phyloP scores from a whole-genome alignment of 2,113 vertebrate genomes.

The Propithecus coquereli region DNA sequence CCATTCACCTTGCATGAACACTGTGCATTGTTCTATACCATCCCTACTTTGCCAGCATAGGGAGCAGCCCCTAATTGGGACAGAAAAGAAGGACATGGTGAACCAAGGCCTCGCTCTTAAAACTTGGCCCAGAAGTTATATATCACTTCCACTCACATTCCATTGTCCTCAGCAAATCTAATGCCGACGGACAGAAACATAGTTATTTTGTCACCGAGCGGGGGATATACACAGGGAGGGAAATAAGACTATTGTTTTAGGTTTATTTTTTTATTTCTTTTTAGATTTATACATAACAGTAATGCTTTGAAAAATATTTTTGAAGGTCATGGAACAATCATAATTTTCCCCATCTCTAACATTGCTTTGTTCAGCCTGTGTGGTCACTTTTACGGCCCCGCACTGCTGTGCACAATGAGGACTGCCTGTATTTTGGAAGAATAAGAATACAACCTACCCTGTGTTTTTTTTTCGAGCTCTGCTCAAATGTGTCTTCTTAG shows the following conservation, averaged over 20 bases:
- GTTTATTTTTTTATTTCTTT: background rate
- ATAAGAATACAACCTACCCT: background rate
- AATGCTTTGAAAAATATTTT: background rate
- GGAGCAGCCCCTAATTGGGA: background rate
- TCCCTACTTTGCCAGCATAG: background rate
- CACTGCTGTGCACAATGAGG: rapidly evolving
- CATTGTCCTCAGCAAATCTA: background rate
- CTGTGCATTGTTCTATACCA: background rate
- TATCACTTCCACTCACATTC: background rate
- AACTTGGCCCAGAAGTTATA: background rate
- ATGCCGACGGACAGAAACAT: background rate
- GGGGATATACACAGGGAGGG: background rate
- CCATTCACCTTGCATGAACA: background rate
- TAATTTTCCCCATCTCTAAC: background rate
- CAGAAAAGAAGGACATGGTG: background rate
- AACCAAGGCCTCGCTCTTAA: background rate
- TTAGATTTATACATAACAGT: background rate
- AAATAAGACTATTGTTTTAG: background rate
- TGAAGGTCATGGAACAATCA: background rate
- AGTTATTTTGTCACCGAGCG: background rate
- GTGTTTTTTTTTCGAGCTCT: background rate
- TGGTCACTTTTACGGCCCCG: background rate
- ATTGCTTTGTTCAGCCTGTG: background rate
- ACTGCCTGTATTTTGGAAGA: background rate
- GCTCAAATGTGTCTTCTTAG: background rate